Evolutionary conservation across 1,140 invertebrate genomes (phyloP).

Genomic region (Caerostris extrusa): DNA sequence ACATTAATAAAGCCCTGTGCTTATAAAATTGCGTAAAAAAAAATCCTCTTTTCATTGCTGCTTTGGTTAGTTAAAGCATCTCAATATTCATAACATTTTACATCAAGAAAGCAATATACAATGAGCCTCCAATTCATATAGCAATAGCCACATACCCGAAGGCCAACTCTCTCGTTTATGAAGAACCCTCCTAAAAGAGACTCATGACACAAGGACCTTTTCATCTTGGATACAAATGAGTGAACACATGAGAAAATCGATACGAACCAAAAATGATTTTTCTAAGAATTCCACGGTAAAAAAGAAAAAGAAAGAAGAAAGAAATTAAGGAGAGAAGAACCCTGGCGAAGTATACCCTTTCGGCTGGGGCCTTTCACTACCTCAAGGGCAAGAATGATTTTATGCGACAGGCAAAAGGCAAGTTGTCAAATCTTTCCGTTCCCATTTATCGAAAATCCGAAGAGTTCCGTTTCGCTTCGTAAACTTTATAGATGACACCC

Average conservation of each 20-base stretch:
- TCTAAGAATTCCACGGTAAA: neutral
- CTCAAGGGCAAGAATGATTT: slow-evolving; percentile 51
- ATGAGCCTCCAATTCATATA: too few relatives aligned
- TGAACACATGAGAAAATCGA: slow-evolving; percentile 30
- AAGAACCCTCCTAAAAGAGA: neutral
- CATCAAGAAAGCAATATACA: too few relatives aligned
- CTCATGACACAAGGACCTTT: neutral
- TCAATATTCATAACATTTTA: too few relatives aligned
- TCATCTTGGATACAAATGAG: neutral
- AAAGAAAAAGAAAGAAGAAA: neutral
- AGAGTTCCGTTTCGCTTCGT: slow-evolving; percentile 32
- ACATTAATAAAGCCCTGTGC: too few relatives aligned
- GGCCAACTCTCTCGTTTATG: neutral
- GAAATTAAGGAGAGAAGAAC: neutral
- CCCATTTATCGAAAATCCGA: slow-evolving; percentile 47
- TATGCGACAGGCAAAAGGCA: slow-evolving; percentile 63
- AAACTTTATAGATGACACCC: slow-evolving; percentile 49
- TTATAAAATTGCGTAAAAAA: too few relatives aligned
- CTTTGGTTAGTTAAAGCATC: too few relatives aligned
- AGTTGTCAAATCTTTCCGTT: slow-evolving; percentile 34
- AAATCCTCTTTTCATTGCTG: too few relatives aligned
- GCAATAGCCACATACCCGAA: neutral
- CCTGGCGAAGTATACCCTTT: neutral
- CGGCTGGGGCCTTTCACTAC: neutral
- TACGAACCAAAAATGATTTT: slow-evolving; percentile 20